Conservation (phyloP, 2,888 invertebrate species). For the Apodemia duryi region DNA sequence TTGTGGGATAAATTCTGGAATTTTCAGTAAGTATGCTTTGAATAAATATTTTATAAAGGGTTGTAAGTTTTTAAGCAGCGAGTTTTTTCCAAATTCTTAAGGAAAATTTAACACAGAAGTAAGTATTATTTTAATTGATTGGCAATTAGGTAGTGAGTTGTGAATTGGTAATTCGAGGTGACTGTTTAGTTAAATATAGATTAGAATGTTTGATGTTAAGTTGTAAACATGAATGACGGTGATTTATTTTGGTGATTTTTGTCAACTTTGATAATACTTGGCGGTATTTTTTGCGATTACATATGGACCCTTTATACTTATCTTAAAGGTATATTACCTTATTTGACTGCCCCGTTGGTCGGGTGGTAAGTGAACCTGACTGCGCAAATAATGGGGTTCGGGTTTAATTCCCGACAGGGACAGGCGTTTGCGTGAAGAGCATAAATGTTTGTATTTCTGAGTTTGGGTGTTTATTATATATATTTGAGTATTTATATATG, state of each 20-base stretch:
- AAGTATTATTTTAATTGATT: conserved; percentile 5
- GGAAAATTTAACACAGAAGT: conserved; percentile 1
- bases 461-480: too few relatives aligned
- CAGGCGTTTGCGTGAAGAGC: too few relatives aligned
- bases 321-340: too few relatives aligned
- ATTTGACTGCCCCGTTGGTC: too few relatives aligned
- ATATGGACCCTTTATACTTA: too few relatives aligned
- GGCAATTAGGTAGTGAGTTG: conserved; percentile 5
- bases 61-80: neutral
- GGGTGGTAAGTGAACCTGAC: too few relatives aligned
- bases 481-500: too few relatives aligned
- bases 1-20: neutral
- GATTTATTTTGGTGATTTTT: neutral
- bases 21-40: neutral
- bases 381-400: too few relatives aligned
- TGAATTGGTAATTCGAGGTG: conserved; percentile 6
- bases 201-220: conserved; percentile 7
- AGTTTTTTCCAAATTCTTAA: neutral
- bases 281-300: too few relatives aligned
- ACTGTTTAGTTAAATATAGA: neutral
- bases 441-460: too few relatives aligned
- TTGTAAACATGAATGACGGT: conserved; percentile 3
- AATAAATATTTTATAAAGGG: neutral
- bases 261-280: too few relatives aligned
- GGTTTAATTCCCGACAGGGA: too few relatives aligned